A percentile compares a stretch with the other conserved stretches of the same genome.
Evolutionary conservation across 2,888 invertebrate species (phyloP).

Genomic region (Crematogaster levior): DNA sequence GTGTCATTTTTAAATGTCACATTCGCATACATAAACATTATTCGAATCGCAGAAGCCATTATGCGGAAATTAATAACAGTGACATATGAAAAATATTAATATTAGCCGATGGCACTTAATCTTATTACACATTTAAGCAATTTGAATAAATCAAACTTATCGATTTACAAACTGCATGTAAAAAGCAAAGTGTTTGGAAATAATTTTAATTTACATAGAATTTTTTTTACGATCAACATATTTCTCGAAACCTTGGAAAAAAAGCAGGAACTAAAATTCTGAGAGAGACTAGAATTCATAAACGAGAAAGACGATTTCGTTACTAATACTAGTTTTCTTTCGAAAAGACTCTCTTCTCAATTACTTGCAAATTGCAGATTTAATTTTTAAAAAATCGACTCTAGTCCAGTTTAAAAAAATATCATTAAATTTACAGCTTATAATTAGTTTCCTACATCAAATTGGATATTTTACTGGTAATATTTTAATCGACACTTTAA

Average conservation of each 20-base stretch:
- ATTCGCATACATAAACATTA: background rate
- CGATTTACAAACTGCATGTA: background rate
- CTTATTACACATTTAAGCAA: background rate
- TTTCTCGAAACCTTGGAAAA: background rate
- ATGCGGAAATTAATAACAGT: background rate
- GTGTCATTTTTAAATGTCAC: conserved; percentile 1
- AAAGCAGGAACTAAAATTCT: background rate
- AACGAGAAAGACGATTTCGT: background rate
- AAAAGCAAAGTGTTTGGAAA: background rate
- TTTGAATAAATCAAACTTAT: background rate
- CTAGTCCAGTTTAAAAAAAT: background rate
- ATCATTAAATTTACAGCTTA: background rate
- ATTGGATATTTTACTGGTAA: background rate
- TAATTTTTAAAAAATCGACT: background rate
- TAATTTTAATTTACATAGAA: background rate
- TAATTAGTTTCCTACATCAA: background rate
- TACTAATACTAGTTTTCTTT: background rate
- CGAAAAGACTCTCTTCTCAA: background rate
- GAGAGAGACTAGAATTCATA: background rate
- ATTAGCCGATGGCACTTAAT: background rate
- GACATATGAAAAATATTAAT: background rate
- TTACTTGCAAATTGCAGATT: background rate
- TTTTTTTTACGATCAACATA: background rate
- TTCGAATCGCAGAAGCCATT: background rate
- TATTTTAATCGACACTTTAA: background rate